Evolutionary conservation across 1,140 invertebrate genomes (phyloP), one percentile per base, ranked within the genome.

Genomic region (Eubasilissa regina): DNA sequence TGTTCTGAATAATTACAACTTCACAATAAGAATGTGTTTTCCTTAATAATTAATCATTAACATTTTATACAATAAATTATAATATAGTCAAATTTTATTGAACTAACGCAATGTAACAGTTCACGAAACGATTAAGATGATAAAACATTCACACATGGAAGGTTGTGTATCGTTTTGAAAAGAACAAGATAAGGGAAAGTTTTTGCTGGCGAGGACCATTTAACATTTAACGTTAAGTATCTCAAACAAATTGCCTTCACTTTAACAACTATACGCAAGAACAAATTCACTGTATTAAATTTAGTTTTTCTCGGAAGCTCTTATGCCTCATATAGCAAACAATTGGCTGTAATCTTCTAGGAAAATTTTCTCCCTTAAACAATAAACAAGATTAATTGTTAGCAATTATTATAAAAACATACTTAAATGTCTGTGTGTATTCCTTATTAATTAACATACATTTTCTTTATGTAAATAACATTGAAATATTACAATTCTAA

Each of bases 211-310:
- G n/a, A 47, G 64, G 64, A 47, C 64, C 64, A 48, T 68, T 68
- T 68, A 68, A 68, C 64, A 44, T 68, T 25, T 68, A 68, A 68
- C 64, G 58, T 62, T 62, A 62, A 62, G 64, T 47, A 68, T 68
- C 64, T 68, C 45, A 68, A 68, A 68, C 64, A 68, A 68, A 68
- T 68, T 68, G 64, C 64, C 44, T 44, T 47, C 44, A 17, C 64
- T 17, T 44, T n/a, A 1, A 25, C n/a, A 1, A 64, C n/a, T 11
- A 1, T 8, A 68, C 64, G 44, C 62, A 66, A 44, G 62, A 66
- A 47, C 35, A 66, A 47, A 15, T 66, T 13, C 17, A n/a, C 62
- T 47, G 64, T 68, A 68, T 68, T 68, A 68, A 68, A 68, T 68
- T 68, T 11, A 68, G 64, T 68, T 68, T 19, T 68, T 47, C 64